Conservation (phyloP, 2,113 vertebrate genomes). For the Sylvia atricapilla region DNA sequence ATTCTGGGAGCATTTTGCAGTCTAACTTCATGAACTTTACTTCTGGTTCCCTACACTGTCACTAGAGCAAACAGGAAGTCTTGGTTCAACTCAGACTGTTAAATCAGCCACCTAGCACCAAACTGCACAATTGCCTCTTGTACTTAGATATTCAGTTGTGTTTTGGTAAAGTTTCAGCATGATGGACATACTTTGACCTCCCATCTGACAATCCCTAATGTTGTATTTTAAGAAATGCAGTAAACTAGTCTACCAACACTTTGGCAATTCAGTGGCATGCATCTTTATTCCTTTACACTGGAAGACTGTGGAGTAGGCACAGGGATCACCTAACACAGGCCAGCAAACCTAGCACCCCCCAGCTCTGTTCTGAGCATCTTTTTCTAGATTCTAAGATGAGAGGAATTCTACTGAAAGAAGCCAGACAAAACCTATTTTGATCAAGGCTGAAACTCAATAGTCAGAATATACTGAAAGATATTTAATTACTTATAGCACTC, state of each 20-base stretch:
- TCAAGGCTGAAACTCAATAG: not conserved
- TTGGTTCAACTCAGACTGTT: not conserved
- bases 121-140: not conserved
- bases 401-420: not conserved
- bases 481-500: not conserved
- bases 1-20: not conserved
- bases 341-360: not conserved
- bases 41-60: not conserved
- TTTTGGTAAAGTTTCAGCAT: not conserved
- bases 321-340: not conserved
- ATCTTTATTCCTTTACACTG: not conserved
- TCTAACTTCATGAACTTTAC: not conserved
- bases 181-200: not conserved
- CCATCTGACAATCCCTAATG: not conserved
- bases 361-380: not conserved
- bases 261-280: not conserved
- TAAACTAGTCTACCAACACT: not conserved
- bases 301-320: not conserved
- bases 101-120: not conserved
- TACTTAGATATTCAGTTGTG: not conserved
- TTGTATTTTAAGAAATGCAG: not conserved
- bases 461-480: not conserved
- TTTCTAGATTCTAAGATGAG: not conserved
- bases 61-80: not conserved
- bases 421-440: not conserved